Conservation (phyloP, 1,140 invertebrate species). For the Platyscapa corneri region DNA sequence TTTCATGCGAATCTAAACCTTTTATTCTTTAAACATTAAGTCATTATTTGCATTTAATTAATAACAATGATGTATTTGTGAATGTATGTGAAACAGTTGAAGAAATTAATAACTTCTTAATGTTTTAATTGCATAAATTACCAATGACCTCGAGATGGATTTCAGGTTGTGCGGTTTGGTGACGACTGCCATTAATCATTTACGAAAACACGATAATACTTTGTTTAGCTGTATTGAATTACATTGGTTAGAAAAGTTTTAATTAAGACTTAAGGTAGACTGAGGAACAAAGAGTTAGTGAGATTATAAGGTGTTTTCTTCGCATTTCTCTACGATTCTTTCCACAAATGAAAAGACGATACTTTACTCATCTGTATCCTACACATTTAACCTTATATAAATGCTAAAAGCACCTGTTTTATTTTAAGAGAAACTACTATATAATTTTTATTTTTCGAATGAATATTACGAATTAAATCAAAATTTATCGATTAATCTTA, state of each 20-base stretch:
- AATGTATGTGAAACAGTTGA: background rate
- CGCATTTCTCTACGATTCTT: background rate
- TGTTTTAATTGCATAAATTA: conserved; percentile 35
- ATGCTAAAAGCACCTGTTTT: background rate
- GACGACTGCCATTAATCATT: conserved; percentile 28
- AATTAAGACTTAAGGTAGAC: conserved; percentile 27
- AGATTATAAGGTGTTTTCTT: background rate
- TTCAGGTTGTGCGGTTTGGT: background rate
- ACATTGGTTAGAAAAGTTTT: conserved; percentile 29
- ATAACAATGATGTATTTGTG: background rate
- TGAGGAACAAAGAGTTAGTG: background rate
- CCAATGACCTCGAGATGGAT: background rate
- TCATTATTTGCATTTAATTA: background rate
- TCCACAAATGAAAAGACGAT: background rate
- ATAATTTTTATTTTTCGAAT: no score
- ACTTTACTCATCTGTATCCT: background rate
- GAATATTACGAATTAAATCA: no score
- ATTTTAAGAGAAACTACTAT: background rate
- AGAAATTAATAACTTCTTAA: conserved; percentile 1
- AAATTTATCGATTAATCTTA: no score
- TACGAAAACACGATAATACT: background rate
- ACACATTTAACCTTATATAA: background rate
- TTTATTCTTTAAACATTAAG: background rate
- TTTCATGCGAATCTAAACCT: no score
- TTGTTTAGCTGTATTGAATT: conserved; percentile 24